These are phyloP conservation scores for Macaca nemestrina DNA, from an alignment of 2,113 vertebrate genomes.

Conservation along the genomic window DNA sequence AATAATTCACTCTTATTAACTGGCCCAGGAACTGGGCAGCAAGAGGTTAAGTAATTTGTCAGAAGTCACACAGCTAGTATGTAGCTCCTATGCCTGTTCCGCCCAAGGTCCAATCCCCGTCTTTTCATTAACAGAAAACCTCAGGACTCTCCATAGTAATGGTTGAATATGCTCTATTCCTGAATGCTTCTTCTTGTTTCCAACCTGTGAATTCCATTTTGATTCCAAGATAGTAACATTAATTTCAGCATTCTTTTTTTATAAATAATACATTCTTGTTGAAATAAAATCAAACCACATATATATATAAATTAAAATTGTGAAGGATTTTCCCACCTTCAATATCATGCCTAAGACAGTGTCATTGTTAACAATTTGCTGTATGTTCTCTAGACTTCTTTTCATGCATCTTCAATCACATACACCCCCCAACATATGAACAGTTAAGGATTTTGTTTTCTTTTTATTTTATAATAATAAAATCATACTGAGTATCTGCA, in stretches of 20 bases:
- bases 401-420: not conserved
- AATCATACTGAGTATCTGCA: not conserved
- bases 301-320: not conserved
- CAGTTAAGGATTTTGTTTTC: not conserved
- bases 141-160: not conserved
- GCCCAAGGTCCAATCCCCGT: not conserved
- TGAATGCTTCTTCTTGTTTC: not conserved
- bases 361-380: not conserved
- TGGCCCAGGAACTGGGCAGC: not conserved
- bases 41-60: not conserved
- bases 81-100: not conserved
- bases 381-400: not conserved
- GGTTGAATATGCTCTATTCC: not conserved
- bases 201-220: not conserved
- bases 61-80: not conserved
- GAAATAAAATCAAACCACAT: not conserved
- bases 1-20: not conserved
- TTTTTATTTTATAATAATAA: slow-evolving; percentile 25
- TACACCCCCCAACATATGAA: not conserved
- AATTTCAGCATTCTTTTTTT: not conserved
- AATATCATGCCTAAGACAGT: not conserved
- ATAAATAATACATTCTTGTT: not conserved
- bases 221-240: not conserved
- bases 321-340: not conserved
- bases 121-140: not conserved